These are phyloP conservation scores for Pluvialis apricaria DNA, from an alignment of 2,113 vertebrate genomes.

Conservation along the genomic window DNA sequence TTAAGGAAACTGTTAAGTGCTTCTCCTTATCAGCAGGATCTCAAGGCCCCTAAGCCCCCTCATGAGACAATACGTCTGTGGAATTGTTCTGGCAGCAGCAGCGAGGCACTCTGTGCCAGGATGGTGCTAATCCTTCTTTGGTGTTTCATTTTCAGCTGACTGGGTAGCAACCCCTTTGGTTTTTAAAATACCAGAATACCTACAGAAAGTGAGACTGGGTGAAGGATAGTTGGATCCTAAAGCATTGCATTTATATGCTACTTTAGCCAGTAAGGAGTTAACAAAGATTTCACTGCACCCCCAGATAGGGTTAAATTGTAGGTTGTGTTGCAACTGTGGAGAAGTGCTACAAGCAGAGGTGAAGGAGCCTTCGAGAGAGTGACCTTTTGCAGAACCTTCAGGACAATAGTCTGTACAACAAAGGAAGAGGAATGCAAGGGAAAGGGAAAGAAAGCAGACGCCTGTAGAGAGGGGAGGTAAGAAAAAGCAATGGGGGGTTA, in stretches of 20 bases:
- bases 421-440: not conserved
- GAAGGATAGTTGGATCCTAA: not conserved
- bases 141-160: not conserved
- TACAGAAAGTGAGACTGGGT: not conserved
- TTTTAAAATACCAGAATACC: not conserved
- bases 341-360: not conserved
- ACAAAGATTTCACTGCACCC: not conserved
- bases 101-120: not conserved
- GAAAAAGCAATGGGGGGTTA: not conserved
- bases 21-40: not conserved
- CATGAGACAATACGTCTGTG: not conserved
- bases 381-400: not conserved
- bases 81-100: not conserved
- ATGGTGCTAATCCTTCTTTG: not conserved
- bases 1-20: not conserved
- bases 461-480: not conserved
- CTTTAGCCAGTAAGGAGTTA: not conserved
- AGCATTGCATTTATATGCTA: not conserved
- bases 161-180: not conserved
- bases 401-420: not conserved
- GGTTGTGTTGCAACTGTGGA: not conserved
- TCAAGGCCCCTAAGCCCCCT: not conserved
- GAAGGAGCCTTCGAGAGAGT: not conserved
- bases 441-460: not conserved
- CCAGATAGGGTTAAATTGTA: not conserved